Evolutionary conservation across 2,113 vertebrate species (phyloP).

Genomic region (Corydoras maculifer): DNA sequence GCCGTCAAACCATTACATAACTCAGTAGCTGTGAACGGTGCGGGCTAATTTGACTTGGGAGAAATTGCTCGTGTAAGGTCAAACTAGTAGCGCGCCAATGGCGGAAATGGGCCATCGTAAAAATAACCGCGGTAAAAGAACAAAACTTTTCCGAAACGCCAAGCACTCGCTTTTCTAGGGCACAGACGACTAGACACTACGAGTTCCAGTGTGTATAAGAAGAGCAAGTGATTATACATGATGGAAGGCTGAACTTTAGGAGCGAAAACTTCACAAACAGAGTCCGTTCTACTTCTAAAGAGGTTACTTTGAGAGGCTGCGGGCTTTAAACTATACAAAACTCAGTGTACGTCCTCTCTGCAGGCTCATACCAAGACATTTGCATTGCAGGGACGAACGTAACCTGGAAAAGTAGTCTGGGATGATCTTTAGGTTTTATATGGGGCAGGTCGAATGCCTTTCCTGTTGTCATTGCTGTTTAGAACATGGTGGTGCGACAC

Average conservation of each 20-base stretch:
- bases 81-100: constrained; percentile 74
- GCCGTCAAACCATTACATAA: constrained; percentile 67
- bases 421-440: background rate
- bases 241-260: constrained; percentile 49
- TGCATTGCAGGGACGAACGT: constrained; percentile 4
- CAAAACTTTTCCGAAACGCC: constrained; percentile 65
- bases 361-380: too few species aligned
- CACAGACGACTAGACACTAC: constrained; percentile 63
- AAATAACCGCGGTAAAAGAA: constrained; percentile 65
- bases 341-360: too few species aligned
- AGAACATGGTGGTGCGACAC: constrained; percentile 66
- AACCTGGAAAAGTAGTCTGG: constrained; percentile 42
- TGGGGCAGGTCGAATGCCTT: constrained; percentile 37
- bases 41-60: constrained; percentile 76
- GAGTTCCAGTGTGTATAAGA: constrained; percentile 49
- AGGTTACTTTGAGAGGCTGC: constrained; percentile 54
- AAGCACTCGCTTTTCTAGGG: constrained; percentile 67
- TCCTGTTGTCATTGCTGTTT: constrained; percentile 59
- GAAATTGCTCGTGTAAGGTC: constrained; percentile 73
- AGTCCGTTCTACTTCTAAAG: constrained; percentile 32
- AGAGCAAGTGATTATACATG: constrained; percentile 55
- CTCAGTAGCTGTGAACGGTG: constrained; percentile 63
- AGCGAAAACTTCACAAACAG: constrained; percentile 44
- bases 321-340: background rate
- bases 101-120: constrained; percentile 74